Base-by-base conservation (phyloP, 2,113 vertebrate genomes). In the Polypterus senegalus region DNA sequence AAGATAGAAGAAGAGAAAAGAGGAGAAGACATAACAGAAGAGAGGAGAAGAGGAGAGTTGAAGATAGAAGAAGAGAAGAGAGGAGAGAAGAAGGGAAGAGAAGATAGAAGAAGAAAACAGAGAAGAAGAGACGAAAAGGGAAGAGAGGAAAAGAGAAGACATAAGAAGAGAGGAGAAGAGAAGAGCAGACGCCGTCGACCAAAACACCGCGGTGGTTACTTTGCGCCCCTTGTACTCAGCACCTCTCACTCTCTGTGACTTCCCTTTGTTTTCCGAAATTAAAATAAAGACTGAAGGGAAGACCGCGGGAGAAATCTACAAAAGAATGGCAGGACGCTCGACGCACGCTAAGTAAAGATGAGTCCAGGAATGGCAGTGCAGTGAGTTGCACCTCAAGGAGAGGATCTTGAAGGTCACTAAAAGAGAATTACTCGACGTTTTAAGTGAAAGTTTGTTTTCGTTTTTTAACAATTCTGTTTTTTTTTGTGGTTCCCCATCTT, bases 1-100 rank as follows among this genome's bases (percentile, higher is more conserved):
- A 76, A 71, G 76, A 80, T 1, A 83, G 67, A 5, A 83, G 68
- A 9, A 67, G 54, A 73, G 54, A 59, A 11, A 65, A 55, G 3
- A 3, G 49, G 67, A 1, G 61, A 4, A 0, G 0, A 2, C n/a
- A n/a, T n/a, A n/a, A n/a, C n/a, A n/a, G 64, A 47, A n/a, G 47
- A 59, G 7, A 9, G n/a, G 52, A 69, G 58, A 3, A 47, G 49
- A 51, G n/a, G n/a, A n/a, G n/a, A n/a, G n/a, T n/a, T n/a, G n/a
- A n/a, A n/a, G n/a, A n/a, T n/a, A n/a, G n/a, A n/a, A n/a, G 51
- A 55, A 65, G 65, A 49, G 57, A 59, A 58, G 57, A 27, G 68
- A 48, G n/a, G 61, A 54, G 11, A 70, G 62, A 60, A 62, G 62
- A 60, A 62, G 27, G 2, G 27, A 27, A 27, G 27, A 27, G 27